Base-by-base conservation (phyloP, 2,797 vertebrate species). In the Cirrhinus mrigala region DNA sequence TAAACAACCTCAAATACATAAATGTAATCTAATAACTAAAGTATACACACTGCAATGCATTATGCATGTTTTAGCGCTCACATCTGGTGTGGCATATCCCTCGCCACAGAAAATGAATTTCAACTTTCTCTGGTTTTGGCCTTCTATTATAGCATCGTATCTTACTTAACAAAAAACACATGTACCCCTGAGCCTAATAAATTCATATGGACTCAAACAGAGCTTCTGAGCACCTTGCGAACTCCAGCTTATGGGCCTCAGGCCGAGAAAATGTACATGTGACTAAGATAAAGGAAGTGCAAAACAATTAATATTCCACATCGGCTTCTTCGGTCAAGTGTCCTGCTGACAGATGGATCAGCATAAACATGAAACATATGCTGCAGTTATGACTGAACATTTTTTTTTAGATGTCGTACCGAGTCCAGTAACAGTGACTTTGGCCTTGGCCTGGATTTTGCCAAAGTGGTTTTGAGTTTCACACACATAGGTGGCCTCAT, bases 401-500 rank as follows among this genome's bases (percentile, higher is more conserved):
- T 46, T 60, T 4, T n/a, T 9, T 40, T 64, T 0, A 54, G 2
- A 84, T 15, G 29, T 50, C 94, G 91, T 95, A 99, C 98, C 97
- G 74, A 99, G 94, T 92, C 98, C 98, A 18, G 98, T 99, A 64
- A 99, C 96, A 46, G 95, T 97, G 87, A 99, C 12, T 0, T 81
- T 96, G 82, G 95, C 94, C 84, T 91, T 92, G 0, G 96, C 92
- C 88, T 96, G 94, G 90, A 98, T 96, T 91, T 90, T 97, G 18
- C 98, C 98, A 95, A 99, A 99, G 85, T 96, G 96, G 91, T 99
- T 99, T 90, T 96, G 95, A 86, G 97, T 98, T 91, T 99, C 97
- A 94, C 98, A 99, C 40, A 97, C 46, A 0, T 98, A 99, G 10
- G 93, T 94, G 0, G 94, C 96, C 84, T 97, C 97, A 92, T 99